phyloP scores from a whole-genome alignment of 2,797 vertebrate species.

The Enteromius thamalakanensis region DNA sequence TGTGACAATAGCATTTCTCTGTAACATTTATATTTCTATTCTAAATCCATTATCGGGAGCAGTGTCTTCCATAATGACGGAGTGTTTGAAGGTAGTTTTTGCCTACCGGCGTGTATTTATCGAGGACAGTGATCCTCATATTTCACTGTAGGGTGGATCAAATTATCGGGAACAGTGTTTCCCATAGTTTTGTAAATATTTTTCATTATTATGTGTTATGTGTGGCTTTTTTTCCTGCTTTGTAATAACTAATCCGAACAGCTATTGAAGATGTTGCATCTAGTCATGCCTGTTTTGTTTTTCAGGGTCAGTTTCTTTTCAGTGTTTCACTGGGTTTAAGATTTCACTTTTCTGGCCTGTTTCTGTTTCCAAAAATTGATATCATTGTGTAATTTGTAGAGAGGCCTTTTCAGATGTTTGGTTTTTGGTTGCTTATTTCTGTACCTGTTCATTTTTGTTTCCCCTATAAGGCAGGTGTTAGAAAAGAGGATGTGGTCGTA shows the following conservation, averaged over 20 bases:
- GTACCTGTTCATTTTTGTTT: not conserved
- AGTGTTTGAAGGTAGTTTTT: slow-evolving; percentile 79
- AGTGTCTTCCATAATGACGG: slow-evolving; percentile 89
- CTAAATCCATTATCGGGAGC: slow-evolving; percentile 92
- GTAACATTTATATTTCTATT: slow-evolving; percentile 64
- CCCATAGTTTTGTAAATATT: slow-evolving; percentile 89
- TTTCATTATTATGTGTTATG: slow-evolving; percentile 55
- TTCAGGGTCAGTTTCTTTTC: not conserved
- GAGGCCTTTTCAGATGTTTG: not conserved
- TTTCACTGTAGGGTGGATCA: slow-evolving; percentile 94
- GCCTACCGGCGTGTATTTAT: slow-evolving; percentile 77
- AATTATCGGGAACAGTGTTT: slow-evolving; percentile 99
- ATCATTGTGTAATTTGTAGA: not conserved
- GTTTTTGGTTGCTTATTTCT: not conserved
- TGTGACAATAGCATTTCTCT: slow-evolving; percentile 64
- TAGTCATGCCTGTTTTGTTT: not conserved
- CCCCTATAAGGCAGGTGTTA: not conserved
- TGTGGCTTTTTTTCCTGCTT: slow-evolving; percentile 44
- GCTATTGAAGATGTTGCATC: not conserved
- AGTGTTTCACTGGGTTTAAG: not conserved
- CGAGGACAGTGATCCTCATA: slow-evolving; percentile 84
- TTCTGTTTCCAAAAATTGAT: not conserved
- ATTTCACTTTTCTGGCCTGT: slow-evolving; percentile 10
- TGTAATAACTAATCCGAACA: not conserved
- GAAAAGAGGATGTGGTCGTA: not conserved